Evolutionary conservation across 64 coral and sea anemone species (phyloP).

Genomic region (Platygyra sinensis): DNA sequence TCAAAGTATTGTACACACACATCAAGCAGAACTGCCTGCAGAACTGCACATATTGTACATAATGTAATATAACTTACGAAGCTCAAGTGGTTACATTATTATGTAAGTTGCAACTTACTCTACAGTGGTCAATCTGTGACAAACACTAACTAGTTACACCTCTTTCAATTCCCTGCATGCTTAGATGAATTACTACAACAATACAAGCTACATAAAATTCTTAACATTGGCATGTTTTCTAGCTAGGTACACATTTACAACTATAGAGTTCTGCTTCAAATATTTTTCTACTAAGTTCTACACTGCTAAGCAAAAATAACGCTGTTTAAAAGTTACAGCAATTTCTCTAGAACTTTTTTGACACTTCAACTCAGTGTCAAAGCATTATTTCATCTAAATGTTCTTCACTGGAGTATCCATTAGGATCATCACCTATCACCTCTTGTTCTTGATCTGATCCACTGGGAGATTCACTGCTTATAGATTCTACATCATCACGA

Average conservation of each 20-base stretch:
- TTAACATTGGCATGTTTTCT: background rate
- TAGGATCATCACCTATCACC: constrained; percentile 65
- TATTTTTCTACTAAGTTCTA: background rate
- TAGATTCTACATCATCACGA: constrained; percentile 76
- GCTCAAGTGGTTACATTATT: no score
- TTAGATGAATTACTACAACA: background rate
- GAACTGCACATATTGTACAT: background rate
- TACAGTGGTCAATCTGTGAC: no score
- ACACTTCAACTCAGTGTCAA: background rate
- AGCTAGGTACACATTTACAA: constrained; percentile 12
- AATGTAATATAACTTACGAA: no score
- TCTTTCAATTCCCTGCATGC: background rate
- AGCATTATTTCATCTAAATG: constrained; percentile 79
- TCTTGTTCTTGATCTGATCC: constrained; percentile 66
- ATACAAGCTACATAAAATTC: background rate
- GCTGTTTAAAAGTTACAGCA: constrained; percentile 31
- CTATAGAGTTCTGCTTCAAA: background rate
- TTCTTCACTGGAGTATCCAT: constrained; percentile 79
- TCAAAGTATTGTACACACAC: no score
- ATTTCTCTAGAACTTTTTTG: background rate
- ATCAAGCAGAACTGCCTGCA: background rate
- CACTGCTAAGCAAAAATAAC: constrained; percentile 10
- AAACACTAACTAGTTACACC: no score
- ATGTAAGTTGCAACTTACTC: no score
- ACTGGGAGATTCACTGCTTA: constrained; percentile 44